Evolutionary conservation across 2,113 vertebrate species (phyloP), one percentile per base, ranked within the genome.

Genomic region (Albula goreensis): DNA sequence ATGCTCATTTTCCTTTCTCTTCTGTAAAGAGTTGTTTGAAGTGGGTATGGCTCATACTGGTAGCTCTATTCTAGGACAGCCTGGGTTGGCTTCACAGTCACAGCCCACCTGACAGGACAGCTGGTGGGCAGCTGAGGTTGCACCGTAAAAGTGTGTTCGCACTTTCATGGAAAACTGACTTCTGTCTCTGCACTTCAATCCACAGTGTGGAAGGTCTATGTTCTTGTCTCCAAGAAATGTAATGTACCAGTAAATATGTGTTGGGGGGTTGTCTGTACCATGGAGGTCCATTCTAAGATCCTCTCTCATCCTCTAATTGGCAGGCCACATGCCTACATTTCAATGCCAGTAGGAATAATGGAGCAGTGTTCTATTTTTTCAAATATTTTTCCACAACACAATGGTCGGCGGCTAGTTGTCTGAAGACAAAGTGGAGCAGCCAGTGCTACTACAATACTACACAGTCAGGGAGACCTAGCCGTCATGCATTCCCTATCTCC

Each of bases 51-150:
- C 41, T 90, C 95, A 95, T 92, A 99, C 98, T 98, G 96, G 91
- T 99, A 99, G 97, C 98, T 99, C 89, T 41, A 41, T 99, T 99
- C 89, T 97, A 93, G 60, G 98, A 99, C 13, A 99, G 92, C 86
- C 99, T 99, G 88, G 98, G 98, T 17, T 98, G 96, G 17, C 98
- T 98, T 85, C 98, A 99, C 98, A 0, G 98, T 99, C 92, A 99
- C 99, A 96, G 99, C 98, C 98, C 98, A 99, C 48, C 99, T 98
- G 60, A 99, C 98, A 19, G 98, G 98, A 90, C 99, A 99, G 93
- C 99, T 99, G 85, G 98, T 98, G 15, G 96, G 96, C 92, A 98
- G 90, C 99, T 99, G 90, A 99, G 98, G 0, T 98, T 99, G 31
- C 91, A 99, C 92, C 56, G 98, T 98, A 88, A 99, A 99, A 0